phyloP scores from a whole-genome alignment of 2,797 vertebrate species.

The Galagoides demidoff region DNA sequence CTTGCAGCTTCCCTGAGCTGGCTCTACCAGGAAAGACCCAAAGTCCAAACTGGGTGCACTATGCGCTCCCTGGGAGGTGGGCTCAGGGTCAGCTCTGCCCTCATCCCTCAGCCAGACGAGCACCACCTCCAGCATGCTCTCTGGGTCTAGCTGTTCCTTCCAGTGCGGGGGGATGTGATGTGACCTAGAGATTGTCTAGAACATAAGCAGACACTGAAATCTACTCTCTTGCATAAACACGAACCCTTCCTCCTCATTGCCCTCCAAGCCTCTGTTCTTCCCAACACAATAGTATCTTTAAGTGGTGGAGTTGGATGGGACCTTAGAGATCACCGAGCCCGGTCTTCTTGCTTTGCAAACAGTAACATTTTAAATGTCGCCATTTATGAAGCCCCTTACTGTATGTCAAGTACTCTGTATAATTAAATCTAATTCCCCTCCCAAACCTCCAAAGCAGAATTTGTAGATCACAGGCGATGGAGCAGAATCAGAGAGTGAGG shows the following conservation, averaged over 20 bases:
- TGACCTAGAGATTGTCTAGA: background rate
- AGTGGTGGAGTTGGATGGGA: background rate
- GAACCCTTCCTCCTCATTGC: background rate
- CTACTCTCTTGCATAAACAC: background rate
- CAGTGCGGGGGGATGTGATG: too few relatives aligned
- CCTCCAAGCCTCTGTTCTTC: background rate
- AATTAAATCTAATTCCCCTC: background rate
- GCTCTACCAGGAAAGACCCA: background rate
- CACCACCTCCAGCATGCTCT: background rate
- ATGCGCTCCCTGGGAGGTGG: background rate
- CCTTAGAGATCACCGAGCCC: background rate
- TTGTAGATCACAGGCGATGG: background rate
- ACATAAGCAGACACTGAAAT: background rate
- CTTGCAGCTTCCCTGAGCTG: background rate
- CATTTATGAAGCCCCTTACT: background rate
- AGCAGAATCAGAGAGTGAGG: background rate
- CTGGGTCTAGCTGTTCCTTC: background rate
- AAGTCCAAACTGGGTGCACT: background rate
- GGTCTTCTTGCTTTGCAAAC: background rate
- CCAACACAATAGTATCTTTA: background rate
- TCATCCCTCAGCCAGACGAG: background rate
- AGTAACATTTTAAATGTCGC: background rate
- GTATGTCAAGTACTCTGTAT: background rate
- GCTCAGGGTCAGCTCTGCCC: background rate
- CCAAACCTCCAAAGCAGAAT: background rate